Conservation (phyloP, 2,888 invertebrate species). For the Hydroisotoma schaefferi region DNA sequence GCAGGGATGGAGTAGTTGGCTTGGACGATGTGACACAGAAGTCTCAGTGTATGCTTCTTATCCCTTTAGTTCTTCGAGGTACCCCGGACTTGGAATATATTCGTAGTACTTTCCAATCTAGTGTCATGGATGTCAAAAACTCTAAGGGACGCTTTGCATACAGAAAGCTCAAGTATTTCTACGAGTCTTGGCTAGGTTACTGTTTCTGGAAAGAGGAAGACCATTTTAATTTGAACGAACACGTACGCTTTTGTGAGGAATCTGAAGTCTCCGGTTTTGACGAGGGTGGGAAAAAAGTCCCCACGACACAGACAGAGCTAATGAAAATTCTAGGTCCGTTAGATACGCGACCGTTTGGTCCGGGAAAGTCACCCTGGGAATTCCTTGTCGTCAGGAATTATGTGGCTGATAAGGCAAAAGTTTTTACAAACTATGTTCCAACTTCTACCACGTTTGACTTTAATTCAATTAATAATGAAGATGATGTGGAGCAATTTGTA, state of each 20-base stretch:
- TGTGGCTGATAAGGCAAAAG: not conserved
- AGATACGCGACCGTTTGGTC: conserved; percentile 30
- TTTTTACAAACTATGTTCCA: conserved; percentile 16
- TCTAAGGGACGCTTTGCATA: conserved; percentile 25
- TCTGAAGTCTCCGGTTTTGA: not conserved
- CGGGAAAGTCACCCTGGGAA: conserved; percentile 43
- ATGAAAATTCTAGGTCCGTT: conserved; percentile 28
- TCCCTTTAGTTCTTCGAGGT: conserved; percentile 22
- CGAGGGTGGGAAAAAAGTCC: conserved; percentile 1
- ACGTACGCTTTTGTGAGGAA: conserved; percentile 32
- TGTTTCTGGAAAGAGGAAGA: conserved; percentile 45
- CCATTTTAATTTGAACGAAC: conserved; percentile 35
- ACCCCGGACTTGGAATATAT: conserved; percentile 17
- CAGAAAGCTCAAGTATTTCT: conserved; percentile 38
- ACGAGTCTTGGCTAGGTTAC: conserved; percentile 43
- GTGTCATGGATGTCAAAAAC: conserved; percentile 28
- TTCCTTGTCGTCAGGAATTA: conserved; percentile 31
- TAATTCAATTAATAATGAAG: not conserved
- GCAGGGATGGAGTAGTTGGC: conserved; percentile 37
- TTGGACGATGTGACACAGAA: conserved; percentile 30
- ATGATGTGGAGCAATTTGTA: conserved; percentile 20
- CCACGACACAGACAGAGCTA: conserved; percentile 31
- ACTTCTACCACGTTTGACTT: too few species aligned
- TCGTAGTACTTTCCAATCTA: conserved; percentile 18
- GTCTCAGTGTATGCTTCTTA: conserved; percentile 32